Conservation (phyloP, 2,888 invertebrate species). For the Platycheirus albimanus region DNA sequence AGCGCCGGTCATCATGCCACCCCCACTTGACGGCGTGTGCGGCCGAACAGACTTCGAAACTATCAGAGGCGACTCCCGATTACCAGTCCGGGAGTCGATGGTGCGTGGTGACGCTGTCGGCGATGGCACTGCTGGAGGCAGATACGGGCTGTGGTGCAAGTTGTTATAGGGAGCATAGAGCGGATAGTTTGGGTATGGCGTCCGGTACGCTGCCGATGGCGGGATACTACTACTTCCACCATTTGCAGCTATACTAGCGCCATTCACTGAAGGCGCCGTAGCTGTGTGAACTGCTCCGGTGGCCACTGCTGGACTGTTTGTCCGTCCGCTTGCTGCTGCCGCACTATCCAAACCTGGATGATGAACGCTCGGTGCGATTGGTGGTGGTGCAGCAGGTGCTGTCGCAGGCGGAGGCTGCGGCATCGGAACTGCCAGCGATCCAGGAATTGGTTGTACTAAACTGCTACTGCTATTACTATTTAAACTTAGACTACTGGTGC, state of each 20-base stretch:
- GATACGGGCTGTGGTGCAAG: conserved; percentile 90
- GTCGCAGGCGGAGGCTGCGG: conserved; percentile 77
- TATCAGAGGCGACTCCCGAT: conserved; percentile 78
- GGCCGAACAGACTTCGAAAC: conserved; percentile 76
- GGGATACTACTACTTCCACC: conserved; percentile 78
- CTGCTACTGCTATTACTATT: conserved; percentile 76
- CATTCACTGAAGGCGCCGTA: conserved; percentile 77
- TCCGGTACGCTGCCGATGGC: conserved; percentile 80
- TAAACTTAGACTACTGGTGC: conserved; percentile 71
- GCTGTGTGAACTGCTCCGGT: conserved; percentile 76
- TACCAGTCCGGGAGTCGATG: conserved; percentile 83
- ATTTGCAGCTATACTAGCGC: conserved; percentile 77
- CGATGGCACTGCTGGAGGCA: conserved; percentile 85
- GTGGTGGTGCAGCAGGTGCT: conserved; percentile 82
- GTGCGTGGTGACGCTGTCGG: conserved; percentile 87
- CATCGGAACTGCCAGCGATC: conserved; percentile 77
- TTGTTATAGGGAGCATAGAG: conserved; percentile 92
- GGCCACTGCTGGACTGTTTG: conserved; percentile 82
- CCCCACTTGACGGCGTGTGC: conserved; percentile 75
- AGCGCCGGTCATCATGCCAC: conserved; percentile 68
- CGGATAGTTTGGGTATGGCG: conserved; percentile 83
- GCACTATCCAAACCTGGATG: conserved; percentile 77
- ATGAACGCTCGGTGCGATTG: conserved; percentile 78
- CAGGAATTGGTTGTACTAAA: conserved; percentile 84
- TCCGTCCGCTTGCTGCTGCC: conserved; percentile 81